Conservation (phyloP, 2,113 vertebrate genomes). For the Ailurus styani region DNA sequence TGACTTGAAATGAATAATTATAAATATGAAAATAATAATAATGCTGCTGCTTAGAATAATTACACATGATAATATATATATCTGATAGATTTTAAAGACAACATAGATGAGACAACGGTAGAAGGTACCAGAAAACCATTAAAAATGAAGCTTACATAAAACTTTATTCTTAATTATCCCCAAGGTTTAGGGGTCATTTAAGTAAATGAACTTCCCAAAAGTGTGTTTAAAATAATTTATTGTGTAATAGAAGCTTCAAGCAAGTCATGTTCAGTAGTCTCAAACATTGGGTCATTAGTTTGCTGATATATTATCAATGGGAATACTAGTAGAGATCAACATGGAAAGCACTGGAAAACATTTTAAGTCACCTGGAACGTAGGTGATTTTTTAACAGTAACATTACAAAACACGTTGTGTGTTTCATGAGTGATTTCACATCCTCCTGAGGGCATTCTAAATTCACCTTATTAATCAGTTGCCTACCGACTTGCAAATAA, state of each 20-base stretch:
- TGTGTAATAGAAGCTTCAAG: slow-evolving; percentile 33
- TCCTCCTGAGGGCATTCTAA: neutral
- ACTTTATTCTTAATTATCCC: neutral
- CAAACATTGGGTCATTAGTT: neutral
- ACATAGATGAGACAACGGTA: slow-evolving; percentile 20
- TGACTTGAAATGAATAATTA: slow-evolving; percentile 47
- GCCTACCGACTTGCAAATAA: slow-evolving; percentile 17
- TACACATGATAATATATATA: slow-evolving; percentile 12
- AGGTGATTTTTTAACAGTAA: neutral
- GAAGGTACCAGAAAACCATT: slow-evolving; percentile 5
- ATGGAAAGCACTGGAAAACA: neutral
- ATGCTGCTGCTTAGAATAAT: slow-evolving; percentile 39
- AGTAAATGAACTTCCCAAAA: neutral
- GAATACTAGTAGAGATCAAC: neutral
- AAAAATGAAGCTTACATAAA: slow-evolving; percentile 7
- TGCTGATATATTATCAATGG: neutral
- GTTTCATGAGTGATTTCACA: neutral
- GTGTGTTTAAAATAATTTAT: slow-evolving; percentile 3
- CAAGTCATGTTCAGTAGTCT: neutral
- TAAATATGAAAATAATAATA: slow-evolving; percentile 53
- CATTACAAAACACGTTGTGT: neutral
- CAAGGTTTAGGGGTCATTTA: slow-evolving; percentile 21
- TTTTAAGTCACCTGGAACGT: neutral
- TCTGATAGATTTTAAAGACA: slow-evolving; percentile 6
- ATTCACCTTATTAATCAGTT: neutral